Conservation (phyloP, 37 sponge, comb jelly and placozoan species). For the Oopsacas minuta region DNA sequence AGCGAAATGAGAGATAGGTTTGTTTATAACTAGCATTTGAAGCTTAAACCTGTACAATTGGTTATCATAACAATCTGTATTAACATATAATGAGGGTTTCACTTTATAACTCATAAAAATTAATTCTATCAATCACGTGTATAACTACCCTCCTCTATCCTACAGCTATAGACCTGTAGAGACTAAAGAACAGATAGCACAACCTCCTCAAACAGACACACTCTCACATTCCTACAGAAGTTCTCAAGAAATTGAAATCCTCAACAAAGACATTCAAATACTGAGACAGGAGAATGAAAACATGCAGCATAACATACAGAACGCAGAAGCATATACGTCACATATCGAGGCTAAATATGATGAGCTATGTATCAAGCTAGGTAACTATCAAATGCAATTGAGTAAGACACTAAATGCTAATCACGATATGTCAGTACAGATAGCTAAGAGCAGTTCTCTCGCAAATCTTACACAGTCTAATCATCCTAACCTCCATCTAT, state of each 20-base stretch:
- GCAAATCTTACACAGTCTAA: neutral
- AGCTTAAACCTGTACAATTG: too few relatives aligned
- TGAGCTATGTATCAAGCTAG: neutral
- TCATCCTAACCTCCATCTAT: neutral
- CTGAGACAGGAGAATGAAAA: neutral
- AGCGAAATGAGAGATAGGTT: neutral
- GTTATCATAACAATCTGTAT: too few relatives aligned
- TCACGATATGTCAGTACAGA: constrained; percentile 5
- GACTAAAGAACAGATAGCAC: neutral
- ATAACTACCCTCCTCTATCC: neutral
- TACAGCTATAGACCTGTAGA: neutral
- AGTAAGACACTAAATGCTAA: neutral
- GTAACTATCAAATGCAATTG: constrained; percentile 2
- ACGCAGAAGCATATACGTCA: neutral
- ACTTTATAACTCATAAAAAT: too few relatives aligned
- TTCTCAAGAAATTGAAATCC: neutral
- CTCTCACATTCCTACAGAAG: neutral
- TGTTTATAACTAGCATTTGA: too few relatives aligned
- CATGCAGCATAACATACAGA: neutral
- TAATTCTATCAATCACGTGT: too few relatives aligned
- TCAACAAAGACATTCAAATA: neutral
- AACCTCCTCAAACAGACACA: neutral
- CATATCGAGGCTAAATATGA: neutral
- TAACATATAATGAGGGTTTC: too few relatives aligned
- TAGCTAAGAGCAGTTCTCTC: constrained; percentile 2